Conservation (phyloP, 2,888 invertebrate genomes). For the Eilema sororculum region DNA sequence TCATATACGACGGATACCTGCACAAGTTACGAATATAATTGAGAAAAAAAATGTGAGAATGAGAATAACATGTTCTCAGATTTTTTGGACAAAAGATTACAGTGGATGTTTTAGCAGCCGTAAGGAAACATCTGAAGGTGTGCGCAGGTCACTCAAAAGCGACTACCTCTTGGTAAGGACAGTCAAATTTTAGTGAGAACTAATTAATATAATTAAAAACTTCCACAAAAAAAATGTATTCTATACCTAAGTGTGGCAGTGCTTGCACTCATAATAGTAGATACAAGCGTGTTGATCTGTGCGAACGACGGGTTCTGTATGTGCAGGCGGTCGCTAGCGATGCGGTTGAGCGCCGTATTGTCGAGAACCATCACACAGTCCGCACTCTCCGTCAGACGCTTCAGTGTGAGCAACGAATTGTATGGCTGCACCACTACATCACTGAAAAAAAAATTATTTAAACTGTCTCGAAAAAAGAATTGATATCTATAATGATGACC, state of each 20-base stretch:
- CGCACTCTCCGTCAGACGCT: slow-evolving; percentile 97
- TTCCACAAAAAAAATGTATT: not conserved
- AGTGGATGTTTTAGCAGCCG: too few relatives aligned
- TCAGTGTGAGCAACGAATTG: slow-evolving; percentile 97
- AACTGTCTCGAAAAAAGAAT: not conserved
- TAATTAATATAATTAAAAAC: too few relatives aligned
- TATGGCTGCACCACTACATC: slow-evolving; percentile 99
- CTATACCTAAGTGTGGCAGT: slow-evolving; percentile 95
- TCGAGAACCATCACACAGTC: slow-evolving; percentile 99
- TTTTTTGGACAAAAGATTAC: too few relatives aligned
- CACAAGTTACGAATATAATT: not conserved
- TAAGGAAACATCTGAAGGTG: too few relatives aligned
- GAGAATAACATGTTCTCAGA: too few relatives aligned
- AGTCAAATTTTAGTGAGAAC: too few relatives aligned
- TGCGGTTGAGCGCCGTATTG: slow-evolving; percentile 98
- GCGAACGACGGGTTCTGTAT: slow-evolving; percentile 98
- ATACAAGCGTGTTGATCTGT: slow-evolving; percentile 98
- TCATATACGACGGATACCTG: slow-evolving; percentile 99
- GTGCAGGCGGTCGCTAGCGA: slow-evolving; percentile 96
- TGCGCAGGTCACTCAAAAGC: too few relatives aligned
- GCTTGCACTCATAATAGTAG: slow-evolving; percentile 99
- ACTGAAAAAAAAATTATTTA: slow-evolving; percentile 77
- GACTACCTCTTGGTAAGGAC: too few relatives aligned
- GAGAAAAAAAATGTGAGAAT: not conserved
- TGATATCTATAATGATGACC: too few relatives aligned